These are phyloP conservation scores for Chrysaora quinquecirrha DNA, from an alignment of 30 jellyfish, hydroid and myxozoan species.

Conservation along the genomic window DNA sequence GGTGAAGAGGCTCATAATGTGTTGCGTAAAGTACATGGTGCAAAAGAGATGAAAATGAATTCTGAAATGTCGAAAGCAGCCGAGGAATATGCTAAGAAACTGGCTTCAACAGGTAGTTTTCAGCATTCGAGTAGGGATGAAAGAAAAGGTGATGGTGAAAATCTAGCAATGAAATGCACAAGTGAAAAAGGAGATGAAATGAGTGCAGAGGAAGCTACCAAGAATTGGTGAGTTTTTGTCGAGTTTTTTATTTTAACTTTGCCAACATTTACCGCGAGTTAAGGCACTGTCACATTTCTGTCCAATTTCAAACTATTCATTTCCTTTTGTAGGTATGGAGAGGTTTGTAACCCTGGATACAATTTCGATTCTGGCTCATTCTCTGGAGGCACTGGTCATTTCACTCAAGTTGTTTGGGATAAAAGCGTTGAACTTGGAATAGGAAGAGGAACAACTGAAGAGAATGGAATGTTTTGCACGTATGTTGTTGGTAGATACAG, in stretches of 20 bases:
- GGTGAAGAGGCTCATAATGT: slow-evolving; percentile 40
- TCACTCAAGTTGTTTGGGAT: slow-evolving; percentile 76
- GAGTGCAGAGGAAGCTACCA: slow-evolving; percentile 85
- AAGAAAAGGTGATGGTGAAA: slow-evolving; percentile 38
- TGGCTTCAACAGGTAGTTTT: slow-evolving; percentile 58
- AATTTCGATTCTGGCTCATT: slow-evolving; percentile 39
- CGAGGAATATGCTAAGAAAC: slow-evolving; percentile 69
- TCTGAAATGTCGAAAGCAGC: slow-evolving; percentile 73
- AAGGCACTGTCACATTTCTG: too few relatives aligned
- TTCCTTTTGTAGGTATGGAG: slow-evolving; percentile 71
- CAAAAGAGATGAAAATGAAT: slow-evolving; percentile 51
- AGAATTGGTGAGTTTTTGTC: slow-evolving; percentile 66
- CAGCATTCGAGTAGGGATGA: slow-evolving; percentile 45
- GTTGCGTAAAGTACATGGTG: slow-evolving; percentile 51
- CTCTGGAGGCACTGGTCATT: slow-evolving; percentile 53
- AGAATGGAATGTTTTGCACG: slow-evolving; percentile 75
- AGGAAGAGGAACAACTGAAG: slow-evolving; percentile 71
- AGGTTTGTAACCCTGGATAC: slow-evolving; percentile 82
- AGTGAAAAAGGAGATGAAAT: slow-evolving; percentile 31
- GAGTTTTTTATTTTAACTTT: too few relatives aligned
- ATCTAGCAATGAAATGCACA: slow-evolving; percentile 40
- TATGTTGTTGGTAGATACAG: slow-evolving; percentile 85
- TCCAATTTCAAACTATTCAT: too few relatives aligned
- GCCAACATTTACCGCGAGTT: too few relatives aligned
- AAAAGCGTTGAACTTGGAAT: slow-evolving; percentile 62